Evolutionary conservation across 2,888 invertebrate species (phyloP), one percentile per base, ranked within the genome.

Genomic region (Heterodera filipjevi): DNA sequence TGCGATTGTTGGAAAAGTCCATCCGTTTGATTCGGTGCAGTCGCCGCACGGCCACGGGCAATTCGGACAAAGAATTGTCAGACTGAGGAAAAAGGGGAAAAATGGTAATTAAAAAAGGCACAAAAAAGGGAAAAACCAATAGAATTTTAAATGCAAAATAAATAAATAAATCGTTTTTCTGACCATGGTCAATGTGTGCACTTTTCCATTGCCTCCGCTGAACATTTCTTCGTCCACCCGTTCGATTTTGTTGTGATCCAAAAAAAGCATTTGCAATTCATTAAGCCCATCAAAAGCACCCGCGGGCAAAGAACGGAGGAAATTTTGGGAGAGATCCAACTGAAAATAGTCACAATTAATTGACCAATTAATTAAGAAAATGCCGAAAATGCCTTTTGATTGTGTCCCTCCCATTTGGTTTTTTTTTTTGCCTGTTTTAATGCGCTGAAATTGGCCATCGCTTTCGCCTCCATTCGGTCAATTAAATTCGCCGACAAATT

Each of bases 261-360:
- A 68, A 12, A 77, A 46, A 30, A 87, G 81, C 27, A 66, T 79
- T 16, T 70, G 68, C 46, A 87, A 81, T 64, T 84, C 83, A 19
- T 79, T 76, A 35, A 83, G 77, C 1, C 84, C 84, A 59, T 84
- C 78, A 33, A 87, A 84, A 6, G 78, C 71, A 6, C 81, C 83
- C 33, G 81, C 79, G 22, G 82, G 75, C 33, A 83, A 75, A 59
- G 80, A 77, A 74, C 81, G 81, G 19, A 87, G 71, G 19, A 77
- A 80, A 76, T 87, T 87, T 71, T 82, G 81, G 44, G 86, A 86
- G 33, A 87, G 76, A 78, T 87, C 86, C 68, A 87, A 80, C 87
- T 87, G 82, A 87, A 86, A 76, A 75, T 14, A 3, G 66, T 27
- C 66, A 27, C 12, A 66, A 66, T n/a, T 66, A 3, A 16, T 27